Evolutionary conservation across 2,797 vertebrate genomes (phyloP).

Genomic region (Agapornis canus): DNA sequence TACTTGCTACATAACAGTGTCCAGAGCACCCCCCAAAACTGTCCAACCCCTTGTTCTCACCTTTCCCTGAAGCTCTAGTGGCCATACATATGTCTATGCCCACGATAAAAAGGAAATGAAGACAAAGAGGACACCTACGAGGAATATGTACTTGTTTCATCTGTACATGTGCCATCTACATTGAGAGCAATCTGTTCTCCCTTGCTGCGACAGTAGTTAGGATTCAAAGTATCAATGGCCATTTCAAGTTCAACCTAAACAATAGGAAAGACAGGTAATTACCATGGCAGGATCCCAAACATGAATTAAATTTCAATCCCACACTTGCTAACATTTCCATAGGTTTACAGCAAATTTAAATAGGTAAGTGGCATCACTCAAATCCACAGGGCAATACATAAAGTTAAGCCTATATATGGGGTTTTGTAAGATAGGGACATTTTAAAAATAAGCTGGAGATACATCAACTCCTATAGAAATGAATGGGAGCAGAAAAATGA

Average conservation of each 20-base stretch:
- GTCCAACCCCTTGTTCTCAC: background rate
- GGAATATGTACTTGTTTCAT: slow-evolving; percentile 91
- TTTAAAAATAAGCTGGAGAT: background rate
- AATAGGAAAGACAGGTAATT: background rate
- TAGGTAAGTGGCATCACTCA: background rate
- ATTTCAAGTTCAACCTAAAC: slow-evolving; percentile 93
- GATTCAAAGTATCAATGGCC: slow-evolving; percentile 90
- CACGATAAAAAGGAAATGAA: background rate
- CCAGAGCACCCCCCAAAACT: background rate
- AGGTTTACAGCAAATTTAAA: background rate
- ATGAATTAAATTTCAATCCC: background rate
- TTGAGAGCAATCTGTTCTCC: slow-evolving; percentile 98
- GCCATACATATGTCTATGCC: background rate
- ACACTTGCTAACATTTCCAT: background rate
- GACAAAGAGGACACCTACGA: slow-evolving; percentile 78
- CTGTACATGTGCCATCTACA: slow-evolving; percentile 87
- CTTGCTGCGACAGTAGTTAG: slow-evolving; percentile 97
- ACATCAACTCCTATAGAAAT: background rate
- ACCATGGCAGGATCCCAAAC: background rate
- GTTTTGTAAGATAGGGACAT: background rate
- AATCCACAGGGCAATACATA: background rate
- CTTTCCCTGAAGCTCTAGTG: background rate
- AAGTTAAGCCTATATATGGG: background rate
- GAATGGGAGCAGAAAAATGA: background rate
- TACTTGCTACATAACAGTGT: background rate